Percentiles rank a stretch among this genome's conserved stretches.
Conservation (phyloP, 1,140 invertebrate species). For the Aphaenogaster ashmeadi region DNA sequence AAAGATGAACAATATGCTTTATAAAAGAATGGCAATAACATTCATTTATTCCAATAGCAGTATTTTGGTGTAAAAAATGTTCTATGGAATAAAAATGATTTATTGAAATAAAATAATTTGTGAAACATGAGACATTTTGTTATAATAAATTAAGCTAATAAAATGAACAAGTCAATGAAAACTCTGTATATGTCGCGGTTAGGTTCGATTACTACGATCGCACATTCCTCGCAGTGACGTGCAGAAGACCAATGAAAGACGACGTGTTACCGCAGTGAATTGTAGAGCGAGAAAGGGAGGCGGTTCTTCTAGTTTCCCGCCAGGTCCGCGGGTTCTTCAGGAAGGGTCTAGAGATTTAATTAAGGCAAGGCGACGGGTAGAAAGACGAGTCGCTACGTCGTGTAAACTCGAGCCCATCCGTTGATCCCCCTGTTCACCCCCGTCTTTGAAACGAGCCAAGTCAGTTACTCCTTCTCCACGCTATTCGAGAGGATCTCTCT, state of each 20-base stretch:
- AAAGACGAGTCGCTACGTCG: constrained; percentile 76
- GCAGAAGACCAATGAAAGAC: constrained; percentile 42
- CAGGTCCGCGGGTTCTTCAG: constrained; percentile 68
- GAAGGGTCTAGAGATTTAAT: constrained; percentile 81
- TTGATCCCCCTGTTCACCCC: constrained; percentile 36
- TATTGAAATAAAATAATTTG: neutral
- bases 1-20: neutral
- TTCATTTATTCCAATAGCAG: neutral
- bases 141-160: neutral
- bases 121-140: neutral
- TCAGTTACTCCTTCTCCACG: constrained; percentile 61
- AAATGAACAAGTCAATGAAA: neutral
- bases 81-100: neutral
- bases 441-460: constrained; percentile 69
- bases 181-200: neutral
- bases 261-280: constrained; percentile 64
- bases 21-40: neutral
- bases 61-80: neutral
- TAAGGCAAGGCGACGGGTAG: constrained; percentile 77
- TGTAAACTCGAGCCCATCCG: constrained; percentile 74
- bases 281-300: constrained; percentile 53
- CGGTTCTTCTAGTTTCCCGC: constrained; percentile 65
- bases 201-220: neutral
- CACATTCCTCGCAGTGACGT: constrained; percentile 17
- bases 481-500: constrained; percentile 69